Evolutionary conservation across 2,113 vertebrate species (phyloP).

Genomic region (Microtus richardsoni): DNA sequence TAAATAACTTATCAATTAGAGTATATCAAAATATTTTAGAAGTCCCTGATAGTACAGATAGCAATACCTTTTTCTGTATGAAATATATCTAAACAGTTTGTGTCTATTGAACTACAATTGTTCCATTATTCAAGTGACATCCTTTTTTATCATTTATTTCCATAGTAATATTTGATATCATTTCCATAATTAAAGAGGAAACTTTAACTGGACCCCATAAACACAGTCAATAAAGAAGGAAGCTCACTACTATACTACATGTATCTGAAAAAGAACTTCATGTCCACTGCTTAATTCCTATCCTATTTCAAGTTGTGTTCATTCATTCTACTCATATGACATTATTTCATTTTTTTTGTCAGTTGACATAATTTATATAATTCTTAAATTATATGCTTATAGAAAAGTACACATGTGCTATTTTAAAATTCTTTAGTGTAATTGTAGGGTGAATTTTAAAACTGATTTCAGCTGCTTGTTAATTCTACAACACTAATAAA

Average conservation of each 20-base stretch:
- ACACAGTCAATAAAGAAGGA: not conserved
- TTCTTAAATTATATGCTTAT: conserved; percentile 57
- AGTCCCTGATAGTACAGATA: not conserved
- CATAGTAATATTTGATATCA: not conserved
- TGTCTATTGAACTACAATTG: not conserved
- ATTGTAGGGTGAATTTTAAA: not conserved
- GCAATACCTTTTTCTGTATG: not conserved
- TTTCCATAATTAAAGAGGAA: not conserved
- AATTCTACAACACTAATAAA: not conserved
- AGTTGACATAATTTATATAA: conserved; percentile 28
- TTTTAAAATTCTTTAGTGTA: conserved; percentile 40
- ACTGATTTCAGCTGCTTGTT: not conserved
- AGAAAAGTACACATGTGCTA: not conserved
- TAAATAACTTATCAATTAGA: not conserved
- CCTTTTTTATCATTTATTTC: not conserved
- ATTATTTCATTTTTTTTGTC: conserved; percentile 29
- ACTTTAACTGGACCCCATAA: not conserved
- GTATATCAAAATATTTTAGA: not conserved
- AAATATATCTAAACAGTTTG: not conserved
- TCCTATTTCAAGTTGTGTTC: conserved; percentile 2
- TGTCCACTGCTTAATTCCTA: conserved; percentile 8
- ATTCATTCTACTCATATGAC: conserved; percentile 25
- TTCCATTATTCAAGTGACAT: conserved; percentile 8
- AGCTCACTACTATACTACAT: not conserved
- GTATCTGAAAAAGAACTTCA: not conserved